phyloP scores from a whole-genome alignment of 2,797 vertebrate genomes.

The Emys orbicularis region DNA sequence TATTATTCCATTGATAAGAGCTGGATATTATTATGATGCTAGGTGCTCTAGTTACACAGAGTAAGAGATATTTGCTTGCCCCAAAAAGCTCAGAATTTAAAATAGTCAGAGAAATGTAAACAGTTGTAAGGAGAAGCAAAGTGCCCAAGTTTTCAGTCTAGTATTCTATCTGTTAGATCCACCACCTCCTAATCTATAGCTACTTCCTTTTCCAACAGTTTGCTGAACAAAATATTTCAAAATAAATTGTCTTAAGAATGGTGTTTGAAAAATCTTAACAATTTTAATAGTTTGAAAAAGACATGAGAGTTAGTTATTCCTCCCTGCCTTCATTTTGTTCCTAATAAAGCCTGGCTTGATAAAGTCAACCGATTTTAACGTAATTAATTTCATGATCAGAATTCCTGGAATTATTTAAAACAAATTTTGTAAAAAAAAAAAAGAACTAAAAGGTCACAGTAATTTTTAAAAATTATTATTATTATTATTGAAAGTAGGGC shows the following conservation, averaged over 20 bases:
- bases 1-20: neutral
- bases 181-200: neutral
- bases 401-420: neutral
- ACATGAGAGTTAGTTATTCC: neutral
- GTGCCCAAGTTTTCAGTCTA: neutral
- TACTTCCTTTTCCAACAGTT: neutral
- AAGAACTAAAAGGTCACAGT: neutral
- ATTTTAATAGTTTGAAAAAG: neutral
- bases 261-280: neutral
- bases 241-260: neutral
- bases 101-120: neutral
- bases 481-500: neutral
- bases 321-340: neutral
- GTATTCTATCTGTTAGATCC: neutral
- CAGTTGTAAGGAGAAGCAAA: neutral
- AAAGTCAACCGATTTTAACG: slow-evolving; percentile 21
- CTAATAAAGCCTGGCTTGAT: neutral
- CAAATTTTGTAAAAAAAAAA: neutral
- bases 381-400: neutral
- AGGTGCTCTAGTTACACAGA: neutral
- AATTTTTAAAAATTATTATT: neutral
- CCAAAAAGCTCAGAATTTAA: neutral
- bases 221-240: neutral
- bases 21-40: neutral
- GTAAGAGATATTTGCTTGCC: neutral